Evolutionary conservation across 2,797 vertebrate species (phyloP).

Genomic region (Sebastes minor): DNA sequence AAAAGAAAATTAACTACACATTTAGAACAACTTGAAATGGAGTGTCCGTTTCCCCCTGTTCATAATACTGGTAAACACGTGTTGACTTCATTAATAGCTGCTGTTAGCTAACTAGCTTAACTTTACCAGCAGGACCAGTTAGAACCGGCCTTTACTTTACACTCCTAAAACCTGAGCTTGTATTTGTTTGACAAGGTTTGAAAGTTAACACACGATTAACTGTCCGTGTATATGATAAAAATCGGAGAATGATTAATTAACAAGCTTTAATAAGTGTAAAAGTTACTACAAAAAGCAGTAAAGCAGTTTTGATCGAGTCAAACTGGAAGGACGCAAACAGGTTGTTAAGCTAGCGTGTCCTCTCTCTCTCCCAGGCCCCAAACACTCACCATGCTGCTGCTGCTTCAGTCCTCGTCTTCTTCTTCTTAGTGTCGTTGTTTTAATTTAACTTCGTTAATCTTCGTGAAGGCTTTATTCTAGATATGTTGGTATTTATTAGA

Average conservation of each 20-base stretch:
- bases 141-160: constrained; percentile 34
- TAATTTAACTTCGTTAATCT: background rate
- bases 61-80: background rate
- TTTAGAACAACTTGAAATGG: background rate
- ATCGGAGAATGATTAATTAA: fast-evolving
- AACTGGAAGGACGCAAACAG: constrained; percentile 60
- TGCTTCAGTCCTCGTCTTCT: constrained; percentile 48
- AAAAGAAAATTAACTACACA: background rate
- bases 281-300: background rate
- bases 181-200: background rate
- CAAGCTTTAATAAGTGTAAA: background rate
- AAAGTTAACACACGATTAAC: background rate
- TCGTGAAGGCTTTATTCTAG: background rate
- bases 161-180: background rate
- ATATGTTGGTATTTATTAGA: background rate
- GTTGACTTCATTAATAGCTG: constrained; percentile 9
- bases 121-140: constrained; percentile 42
- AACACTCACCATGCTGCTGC: constrained; percentile 82
- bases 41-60: fast-evolving
- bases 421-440: background rate
- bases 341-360: constrained; percentile 62
- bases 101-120: constrained; percentile 53
- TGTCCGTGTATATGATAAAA: background rate
- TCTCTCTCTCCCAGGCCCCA: constrained; percentile 52
- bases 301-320: background rate